A percentile compares a stretch with the other conserved stretches of the same genome.
phyloP scores from a whole-genome alignment of 1,140 invertebrate genomes.

The Drosophila rufa region DNA sequence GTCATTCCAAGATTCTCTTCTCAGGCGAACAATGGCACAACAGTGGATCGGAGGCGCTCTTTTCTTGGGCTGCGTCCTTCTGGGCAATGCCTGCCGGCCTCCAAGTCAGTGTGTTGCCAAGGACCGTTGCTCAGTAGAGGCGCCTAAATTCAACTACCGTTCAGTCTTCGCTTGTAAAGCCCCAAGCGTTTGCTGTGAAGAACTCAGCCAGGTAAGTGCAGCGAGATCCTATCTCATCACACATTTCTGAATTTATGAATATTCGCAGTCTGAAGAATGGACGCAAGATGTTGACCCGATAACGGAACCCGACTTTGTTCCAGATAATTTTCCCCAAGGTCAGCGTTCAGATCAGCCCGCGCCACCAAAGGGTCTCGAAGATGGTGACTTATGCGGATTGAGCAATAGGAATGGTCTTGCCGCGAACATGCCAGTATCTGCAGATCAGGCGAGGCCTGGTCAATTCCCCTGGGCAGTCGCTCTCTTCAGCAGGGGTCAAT shows the following conservation, averaged over 20 bases:
- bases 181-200: not conserved
- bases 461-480: constrained; percentile 17
- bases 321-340: too few species aligned
- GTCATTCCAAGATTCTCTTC: too few species aligned
- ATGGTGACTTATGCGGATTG: not conserved
- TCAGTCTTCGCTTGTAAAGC: not conserved
- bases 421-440: fast-evolving
- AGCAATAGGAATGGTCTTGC: not conserved
- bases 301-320: too few species aligned
- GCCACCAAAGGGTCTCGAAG: too few species aligned
- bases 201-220: not conserved
- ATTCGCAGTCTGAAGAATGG: too few species aligned
- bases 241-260: not conserved
- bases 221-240: not conserved
- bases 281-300: too few species aligned
- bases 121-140: not conserved
- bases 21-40: not conserved
- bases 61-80: not conserved
- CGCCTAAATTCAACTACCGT: not conserved
- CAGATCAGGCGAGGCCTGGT: not conserved
- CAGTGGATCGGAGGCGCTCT: not conserved
- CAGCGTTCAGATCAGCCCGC: too few species aligned
- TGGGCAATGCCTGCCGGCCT: not conserved
- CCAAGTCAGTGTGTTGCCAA: not conserved
- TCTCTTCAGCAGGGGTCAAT: not conserved